A percentile compares a stretch with the other conserved stretches of the same genome.
Evolutionary conservation across 2,888 invertebrate species (phyloP).

Genomic region (Eristalis pertinax): DNA sequence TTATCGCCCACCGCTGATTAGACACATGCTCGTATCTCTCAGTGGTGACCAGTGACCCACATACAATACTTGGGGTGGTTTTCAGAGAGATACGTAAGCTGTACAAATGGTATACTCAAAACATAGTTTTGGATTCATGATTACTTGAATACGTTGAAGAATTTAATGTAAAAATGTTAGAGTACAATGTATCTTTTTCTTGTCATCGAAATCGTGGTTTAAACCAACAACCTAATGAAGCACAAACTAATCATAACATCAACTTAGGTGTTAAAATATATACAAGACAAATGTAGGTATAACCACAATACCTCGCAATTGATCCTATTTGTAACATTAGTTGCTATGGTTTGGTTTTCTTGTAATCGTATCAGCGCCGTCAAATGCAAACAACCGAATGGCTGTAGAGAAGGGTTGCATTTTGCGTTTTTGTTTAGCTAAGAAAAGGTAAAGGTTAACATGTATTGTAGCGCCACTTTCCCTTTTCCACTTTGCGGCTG

Average conservation of each 20-base stretch:
- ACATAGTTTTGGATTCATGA: too few species aligned
- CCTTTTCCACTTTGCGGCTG: conserved; percentile 12
- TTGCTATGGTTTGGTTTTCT: conserved; percentile 26
- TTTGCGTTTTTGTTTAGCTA: neutral
- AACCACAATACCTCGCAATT: conserved; percentile 53
- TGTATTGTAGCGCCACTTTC: neutral
- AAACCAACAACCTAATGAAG: conserved; percentile 26
- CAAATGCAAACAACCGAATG: conserved; percentile 11
- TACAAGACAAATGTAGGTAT: neutral
- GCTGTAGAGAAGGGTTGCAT: neutral
- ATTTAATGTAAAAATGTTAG: too few species aligned
- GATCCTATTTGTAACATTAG: conserved; percentile 55
- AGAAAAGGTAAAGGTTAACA: neutral
- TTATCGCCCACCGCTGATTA: too few species aligned
- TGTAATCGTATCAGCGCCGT: conserved; percentile 36
- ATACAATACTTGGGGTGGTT: too few species aligned
- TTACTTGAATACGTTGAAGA: too few species aligned
- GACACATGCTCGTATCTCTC: too few species aligned
- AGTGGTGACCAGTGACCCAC: too few species aligned
- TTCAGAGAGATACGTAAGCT: too few species aligned
- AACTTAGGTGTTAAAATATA: neutral
- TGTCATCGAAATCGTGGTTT: too few species aligned
- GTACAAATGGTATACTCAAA: too few species aligned
- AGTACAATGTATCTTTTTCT: too few species aligned
- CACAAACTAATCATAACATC: conserved; percentile 32